Evolutionary conservation across 2,797 vertebrate genomes (phyloP).

Genomic region (Alfaro cultratus): DNA sequence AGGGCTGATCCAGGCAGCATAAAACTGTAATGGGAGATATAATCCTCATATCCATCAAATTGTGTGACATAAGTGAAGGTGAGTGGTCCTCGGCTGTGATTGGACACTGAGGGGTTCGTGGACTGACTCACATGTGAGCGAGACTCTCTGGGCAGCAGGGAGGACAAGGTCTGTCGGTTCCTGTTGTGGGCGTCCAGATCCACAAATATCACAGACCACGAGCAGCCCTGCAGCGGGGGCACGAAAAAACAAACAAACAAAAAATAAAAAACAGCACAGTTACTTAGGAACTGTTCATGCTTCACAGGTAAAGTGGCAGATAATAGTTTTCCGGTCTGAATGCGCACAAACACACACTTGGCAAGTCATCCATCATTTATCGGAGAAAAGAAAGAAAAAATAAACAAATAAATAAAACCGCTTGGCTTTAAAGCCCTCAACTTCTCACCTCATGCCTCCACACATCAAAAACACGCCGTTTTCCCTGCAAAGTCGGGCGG

Average conservation of each 20-base stretch:
- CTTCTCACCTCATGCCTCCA: conserved; percentile 42
- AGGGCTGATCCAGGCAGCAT: not conserved
- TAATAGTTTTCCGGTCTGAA: not conserved
- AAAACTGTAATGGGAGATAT: not conserved
- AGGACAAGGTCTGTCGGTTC: conserved; percentile 95
- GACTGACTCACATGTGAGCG: conserved; percentile 92
- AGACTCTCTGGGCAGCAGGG: conserved; percentile 93
- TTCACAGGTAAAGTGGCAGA: conserved; percentile 15
- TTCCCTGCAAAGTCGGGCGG: conserved; percentile 13
- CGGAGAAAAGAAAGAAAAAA: conserved; percentile 1
- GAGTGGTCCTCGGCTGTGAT: not conserved
- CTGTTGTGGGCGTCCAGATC: conserved; percentile 98
- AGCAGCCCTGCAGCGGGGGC: conserved; percentile 83
- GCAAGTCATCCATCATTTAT: conserved; percentile 15
- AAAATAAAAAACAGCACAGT: conserved; percentile 30
- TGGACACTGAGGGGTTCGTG: not conserved
- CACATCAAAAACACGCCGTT: conserved; percentile 43
- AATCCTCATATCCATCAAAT: not conserved
- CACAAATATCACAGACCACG: conserved; percentile 99
- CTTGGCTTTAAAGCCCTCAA: conserved; percentile 28
- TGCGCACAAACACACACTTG: conserved; percentile 24
- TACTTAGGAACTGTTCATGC: conserved; percentile 27
- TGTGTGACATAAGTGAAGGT: not conserved
- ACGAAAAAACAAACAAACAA: not conserved
- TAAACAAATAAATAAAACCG: conserved; percentile 18